Evolutionary conservation across 2,113 vertebrate genomes (phyloP).

Genomic region (Toxostoma redivivum): DNA sequence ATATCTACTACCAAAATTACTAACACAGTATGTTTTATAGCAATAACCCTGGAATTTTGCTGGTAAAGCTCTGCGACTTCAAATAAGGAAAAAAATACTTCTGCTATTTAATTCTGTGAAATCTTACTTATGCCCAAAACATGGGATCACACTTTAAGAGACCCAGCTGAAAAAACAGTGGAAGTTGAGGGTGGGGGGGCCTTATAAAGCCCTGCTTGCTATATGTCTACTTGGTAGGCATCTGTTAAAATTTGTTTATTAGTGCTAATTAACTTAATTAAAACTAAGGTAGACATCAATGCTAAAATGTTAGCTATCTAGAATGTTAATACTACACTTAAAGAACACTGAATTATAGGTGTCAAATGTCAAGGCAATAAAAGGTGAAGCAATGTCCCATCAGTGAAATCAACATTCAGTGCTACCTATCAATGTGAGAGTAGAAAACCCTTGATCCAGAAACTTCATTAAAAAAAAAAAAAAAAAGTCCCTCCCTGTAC

Average conservation of each 20-base stretch:
- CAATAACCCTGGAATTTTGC: neutral
- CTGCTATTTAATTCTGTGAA: neutral
- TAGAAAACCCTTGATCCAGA: neutral
- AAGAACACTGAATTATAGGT: neutral
- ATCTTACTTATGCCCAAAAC: neutral
- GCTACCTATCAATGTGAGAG: neutral
- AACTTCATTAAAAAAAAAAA: neutral
- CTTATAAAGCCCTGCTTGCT: neutral
- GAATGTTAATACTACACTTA: neutral
- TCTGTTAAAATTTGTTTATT: neutral
- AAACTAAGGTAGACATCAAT: neutral
- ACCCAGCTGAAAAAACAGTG: neutral
- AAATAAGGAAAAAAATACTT: neutral
- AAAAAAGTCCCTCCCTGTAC: neutral
- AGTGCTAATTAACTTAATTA: neutral
- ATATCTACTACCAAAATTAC: neutral
- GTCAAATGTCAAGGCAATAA: neutral
- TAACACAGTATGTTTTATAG: neutral
- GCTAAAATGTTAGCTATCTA: neutral
- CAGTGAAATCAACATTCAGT: neutral
- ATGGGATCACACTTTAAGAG: neutral
- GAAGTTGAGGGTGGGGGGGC: fast-evolving
- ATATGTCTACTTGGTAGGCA: neutral
- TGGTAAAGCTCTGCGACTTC: neutral
- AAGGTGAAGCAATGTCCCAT: neutral